Evolutionary conservation across 1,140 invertebrate genomes (phyloP).

Genomic region (Zaprionus gabonicus): DNA sequence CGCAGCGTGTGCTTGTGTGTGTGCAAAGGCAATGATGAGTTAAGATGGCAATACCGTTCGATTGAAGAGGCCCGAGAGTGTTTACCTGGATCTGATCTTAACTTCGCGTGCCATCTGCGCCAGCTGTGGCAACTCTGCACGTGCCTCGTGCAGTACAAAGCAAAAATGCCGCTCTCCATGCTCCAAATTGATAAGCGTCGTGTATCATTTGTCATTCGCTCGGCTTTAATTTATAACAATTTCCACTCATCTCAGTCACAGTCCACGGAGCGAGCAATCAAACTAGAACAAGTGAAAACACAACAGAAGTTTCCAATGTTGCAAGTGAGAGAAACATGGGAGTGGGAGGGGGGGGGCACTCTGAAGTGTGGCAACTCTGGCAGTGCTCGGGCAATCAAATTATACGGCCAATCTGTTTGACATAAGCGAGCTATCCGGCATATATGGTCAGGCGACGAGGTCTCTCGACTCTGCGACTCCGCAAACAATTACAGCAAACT

Average conservation of each 20-base stretch:
- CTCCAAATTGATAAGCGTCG: constrained; percentile 71
- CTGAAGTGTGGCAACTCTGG: not conserved
- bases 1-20: constrained; percentile 21
- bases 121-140: not conserved
- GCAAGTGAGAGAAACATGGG: not conserved
- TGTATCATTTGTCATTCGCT: constrained; percentile 75
- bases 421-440: constrained; percentile 73
- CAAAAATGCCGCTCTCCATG: constrained; percentile 16
- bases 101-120: too few relatives aligned
- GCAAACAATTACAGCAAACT: constrained; percentile 75
- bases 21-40: not conserved
- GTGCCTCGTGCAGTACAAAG: constrained; percentile 18
- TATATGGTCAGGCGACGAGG: constrained; percentile 53
- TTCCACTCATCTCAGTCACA: constrained; percentile 62
- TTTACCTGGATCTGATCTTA: not conserved
- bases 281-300: constrained; percentile 75
- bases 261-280: constrained; percentile 31
- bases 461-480: constrained; percentile 5
- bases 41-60: constrained; percentile 17
- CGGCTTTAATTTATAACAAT: constrained; percentile 70
- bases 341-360: not conserved
- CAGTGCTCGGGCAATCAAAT: constrained; percentile 42
- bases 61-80: not conserved
- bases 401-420: constrained; percentile 74
- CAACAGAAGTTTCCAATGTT: constrained; percentile 7